Base-by-base conservation (phyloP, 2,113 vertebrate species). In the Mustelus asterias region DNA sequence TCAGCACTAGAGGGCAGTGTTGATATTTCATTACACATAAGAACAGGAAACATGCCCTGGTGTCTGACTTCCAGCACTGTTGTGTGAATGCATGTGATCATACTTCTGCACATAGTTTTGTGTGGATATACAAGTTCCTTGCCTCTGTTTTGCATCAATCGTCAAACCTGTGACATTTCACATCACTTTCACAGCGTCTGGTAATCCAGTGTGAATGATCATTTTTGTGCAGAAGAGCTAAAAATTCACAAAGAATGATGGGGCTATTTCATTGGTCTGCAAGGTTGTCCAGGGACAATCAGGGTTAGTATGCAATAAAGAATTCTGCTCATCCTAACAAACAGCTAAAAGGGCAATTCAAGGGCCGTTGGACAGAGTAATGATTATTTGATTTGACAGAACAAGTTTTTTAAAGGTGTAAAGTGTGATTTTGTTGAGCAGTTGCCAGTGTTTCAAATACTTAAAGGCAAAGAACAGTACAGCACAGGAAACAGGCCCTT, bases 1-100 rank as follows among this genome's bases (percentile, higher is more conserved):
- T 90, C 16, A 44, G 29, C 93, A 48, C 67, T 72, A 67, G 93
- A 95, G 67, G 93, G 93, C 93, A 72, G 93, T 95, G 26, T 69
- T 94, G 92, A 48, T 95, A 29, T 72, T 95, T 37, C 67, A 95
- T n/a, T 63, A 6, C 9, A 69, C 20, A 18, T 5, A 37, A 41
- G 18, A 22, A 72, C 67, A 13, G 0, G 70, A 9, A 13, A 0
- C 24, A 26, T n/a, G 44, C 13, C 13, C n/a, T 22, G 13, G 20
- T 86, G 20, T 24, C 16, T 86, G 83, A 41, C 16, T 29, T 90
- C 48, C 9, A 60, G 54, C 54, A 63, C 10, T 63, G 6, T 33
- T 90, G 88, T 29, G 26, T 90, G 88, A 90, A 60, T 60, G 24
- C 26, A 60, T 90, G 48, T 60, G 11, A 90, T 90, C 26, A 90